Base-by-base conservation (phyloP, 2,888 invertebrate species). In the Galerucella calmariensis region DNA sequence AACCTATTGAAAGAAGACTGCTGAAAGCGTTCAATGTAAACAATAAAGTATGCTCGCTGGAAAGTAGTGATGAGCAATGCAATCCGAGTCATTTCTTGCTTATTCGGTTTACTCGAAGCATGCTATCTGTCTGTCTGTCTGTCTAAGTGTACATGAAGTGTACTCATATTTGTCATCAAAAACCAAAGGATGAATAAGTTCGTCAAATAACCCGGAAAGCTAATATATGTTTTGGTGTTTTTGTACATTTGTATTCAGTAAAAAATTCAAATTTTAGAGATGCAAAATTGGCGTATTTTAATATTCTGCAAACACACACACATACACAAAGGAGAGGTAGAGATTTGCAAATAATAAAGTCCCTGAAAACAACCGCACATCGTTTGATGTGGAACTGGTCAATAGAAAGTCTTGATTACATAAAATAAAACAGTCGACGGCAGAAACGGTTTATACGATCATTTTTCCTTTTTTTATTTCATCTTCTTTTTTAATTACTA, bases 341-440 rank as follows among this genome's bases (percentile, higher is more conserved):
- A 69, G 35, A 74, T 74, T 65, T 56, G 63, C 67, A 51, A 51
- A 62, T 69, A 67, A 74, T 74, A 72, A 71, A 74, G 70, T 62
- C 66, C 68, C 70, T 72, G 70, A 74, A 77, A 74, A 77, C 72
- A 74, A 76, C 77, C 76, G 73, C 76, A 53, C 14, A 59, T 66
- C 72, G 72, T 78, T 78, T 78, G 78, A 76, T 77, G 78, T 74
- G 78, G 78, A 66, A 68, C 72, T 68, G 72, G 63, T 74, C 74
- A 73, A 77, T 77, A 74, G 69, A 70, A 67, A 72, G 75, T 67
- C 75, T 77, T 78, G 78, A 78, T 78, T 78, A 78, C 67, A 72
- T 76, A 62, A 72, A 76, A 77, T 75, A 75, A 78, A 78, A 73
- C 72, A 61, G 69, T 61, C 72, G 69, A 69, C 68, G 61, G 59